Evolutionary conservation across 2,888 invertebrate species (phyloP).

Genomic region (Byasa hedistus): DNA sequence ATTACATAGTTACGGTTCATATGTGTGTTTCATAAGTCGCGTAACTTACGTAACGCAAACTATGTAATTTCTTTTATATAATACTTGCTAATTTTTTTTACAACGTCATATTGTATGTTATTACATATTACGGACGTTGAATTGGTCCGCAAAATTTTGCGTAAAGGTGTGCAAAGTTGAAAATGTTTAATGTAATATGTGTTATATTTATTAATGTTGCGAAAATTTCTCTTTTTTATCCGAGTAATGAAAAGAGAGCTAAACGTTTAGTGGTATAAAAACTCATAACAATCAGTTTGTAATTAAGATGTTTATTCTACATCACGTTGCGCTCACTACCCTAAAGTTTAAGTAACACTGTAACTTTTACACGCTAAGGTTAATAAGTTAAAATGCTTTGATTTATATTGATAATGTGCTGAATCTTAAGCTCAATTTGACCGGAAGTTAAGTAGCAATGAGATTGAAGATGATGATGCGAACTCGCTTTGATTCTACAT

Average conservation of each 20-base stretch:
- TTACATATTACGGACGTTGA: conserved; percentile 1
- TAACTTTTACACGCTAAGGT: not conserved
- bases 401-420: not conserved
- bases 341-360: too few relatives aligned
- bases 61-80: conserved; percentile 2
- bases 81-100: conserved; percentile 1
- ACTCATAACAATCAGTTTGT: too few relatives aligned
- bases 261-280: too few relatives aligned
- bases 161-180: conserved; percentile 20
- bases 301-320: too few relatives aligned
- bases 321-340: too few relatives aligned
- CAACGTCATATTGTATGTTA: conserved; percentile 2
- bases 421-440: not conserved
- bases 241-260: too few relatives aligned
- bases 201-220: too few relatives aligned
- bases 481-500: not conserved
- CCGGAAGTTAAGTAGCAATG: not conserved
- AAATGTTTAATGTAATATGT: not conserved
- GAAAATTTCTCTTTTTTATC: too few relatives aligned
- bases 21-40: not conserved
- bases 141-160: not conserved
- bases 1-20: not conserved
- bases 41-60: not conserved
- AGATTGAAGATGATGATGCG: not conserved
- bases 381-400: not conserved